Evolutionary conservation across 2,113 vertebrate genomes (phyloP), one percentile per base, ranked within the genome.

Genomic region (Peromyscus leucopus): DNA sequence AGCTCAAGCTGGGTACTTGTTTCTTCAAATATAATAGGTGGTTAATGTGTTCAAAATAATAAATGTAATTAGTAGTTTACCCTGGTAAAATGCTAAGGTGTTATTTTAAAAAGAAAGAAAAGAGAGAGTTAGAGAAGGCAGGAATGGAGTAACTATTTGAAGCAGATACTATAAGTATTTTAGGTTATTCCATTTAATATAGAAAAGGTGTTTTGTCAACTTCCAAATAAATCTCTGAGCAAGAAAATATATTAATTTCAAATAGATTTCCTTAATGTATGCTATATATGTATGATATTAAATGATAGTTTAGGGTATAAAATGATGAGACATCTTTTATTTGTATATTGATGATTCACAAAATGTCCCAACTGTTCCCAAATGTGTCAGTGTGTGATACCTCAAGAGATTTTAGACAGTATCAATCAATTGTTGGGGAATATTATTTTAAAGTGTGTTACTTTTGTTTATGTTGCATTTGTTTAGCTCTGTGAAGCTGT

Each of bases 241-340:
- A 91, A 95, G 21, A 7, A 92, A 87, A 36, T 71, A 83, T 24
- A 80, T 93, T 94, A 36, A 46, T 90, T 87, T 93, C n/a, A 86
- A 91, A 89, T 82, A 86, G 5, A 33, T 67, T 82, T 89, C n/a
- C 36, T 93, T 48, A 85, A 76, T 2, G 65, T 42, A 72, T 36
- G 21, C 24, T 74, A 1, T 15, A 24, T 39, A 19, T 57, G 17
- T 71, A 59, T 7, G 59, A 79, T 19, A 48, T 91, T 51, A 82
- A 67, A 28, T 89, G 90, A 63, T 84, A 87, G 46, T 2, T 11
- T 24, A 33, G 11, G 3, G 69, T 78, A 51, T 36, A 93, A 75
- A 82, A 72, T 89, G 12, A 55, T 82, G 22, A 94, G 31, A 82
- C 33, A 57, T 5, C 8, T 57, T 91, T 94, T 65, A 57, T 88